A percentile compares a stretch with the other conserved stretches of the same genome.
Evolutionary conservation across 2,797 vertebrate species (phyloP).

Genomic region (Spinus olivaceus): DNA sequence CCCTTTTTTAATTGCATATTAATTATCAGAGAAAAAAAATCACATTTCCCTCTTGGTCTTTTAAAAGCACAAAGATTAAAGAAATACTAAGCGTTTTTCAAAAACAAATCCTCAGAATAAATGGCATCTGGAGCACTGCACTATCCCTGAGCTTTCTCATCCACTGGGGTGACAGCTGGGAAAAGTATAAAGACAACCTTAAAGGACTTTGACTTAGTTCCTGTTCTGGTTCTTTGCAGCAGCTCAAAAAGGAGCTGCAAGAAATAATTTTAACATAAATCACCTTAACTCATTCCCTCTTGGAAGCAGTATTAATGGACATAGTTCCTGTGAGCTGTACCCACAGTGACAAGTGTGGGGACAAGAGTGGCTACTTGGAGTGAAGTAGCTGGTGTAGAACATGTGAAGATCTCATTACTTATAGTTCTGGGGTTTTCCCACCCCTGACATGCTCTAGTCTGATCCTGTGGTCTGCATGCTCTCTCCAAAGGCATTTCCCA

Average conservation of each 20-base stretch:
- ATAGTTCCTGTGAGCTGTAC: neutral
- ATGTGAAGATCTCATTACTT: neutral
- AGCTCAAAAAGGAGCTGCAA: neutral
- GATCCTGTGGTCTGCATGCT: neutral
- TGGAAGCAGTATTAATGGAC: neutral
- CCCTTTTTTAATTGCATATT: neutral
- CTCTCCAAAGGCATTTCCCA: neutral
- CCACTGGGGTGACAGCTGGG: neutral
- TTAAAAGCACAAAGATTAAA: neutral
- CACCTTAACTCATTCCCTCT: neutral
- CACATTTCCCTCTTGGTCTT: neutral
- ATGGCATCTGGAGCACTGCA: neutral
- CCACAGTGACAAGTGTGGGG: neutral
- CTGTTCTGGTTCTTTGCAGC: neutral
- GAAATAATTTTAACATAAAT: neutral
- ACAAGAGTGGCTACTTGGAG: neutral
- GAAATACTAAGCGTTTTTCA: neutral
- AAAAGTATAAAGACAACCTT: neutral
- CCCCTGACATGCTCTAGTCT: neutral
- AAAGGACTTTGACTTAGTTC: neutral
- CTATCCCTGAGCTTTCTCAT: neutral
- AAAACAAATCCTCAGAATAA: neutral
- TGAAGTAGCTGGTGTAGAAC: neutral
- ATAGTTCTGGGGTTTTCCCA: neutral
- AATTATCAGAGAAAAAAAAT: neutral